Percentiles rank a stretch among this genome's conserved stretches.
phyloP scores from a whole-genome alignment of 2,797 vertebrate species.

The Sebastes nivosus region DNA sequence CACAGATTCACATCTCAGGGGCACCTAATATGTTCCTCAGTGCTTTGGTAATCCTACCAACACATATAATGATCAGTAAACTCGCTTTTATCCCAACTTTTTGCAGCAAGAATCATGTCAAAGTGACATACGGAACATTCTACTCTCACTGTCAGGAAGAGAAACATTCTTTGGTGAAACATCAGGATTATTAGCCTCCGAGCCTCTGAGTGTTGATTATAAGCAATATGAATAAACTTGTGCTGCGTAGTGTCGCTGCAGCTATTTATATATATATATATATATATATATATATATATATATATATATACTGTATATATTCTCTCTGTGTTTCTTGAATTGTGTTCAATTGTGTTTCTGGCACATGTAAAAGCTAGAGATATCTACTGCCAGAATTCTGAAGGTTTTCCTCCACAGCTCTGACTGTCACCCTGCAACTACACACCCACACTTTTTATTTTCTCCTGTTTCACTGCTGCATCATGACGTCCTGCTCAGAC shows the following conservation, averaged over 20 bases:
- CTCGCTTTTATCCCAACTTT: not conserved
- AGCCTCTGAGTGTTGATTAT: not conserved
- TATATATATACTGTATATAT: too few relatives aligned
- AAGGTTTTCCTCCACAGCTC: not conserved
- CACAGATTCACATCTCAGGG: not conserved
- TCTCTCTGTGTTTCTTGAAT: too few relatives aligned
- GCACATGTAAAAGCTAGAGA: too few relatives aligned
- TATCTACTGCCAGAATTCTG: not conserved
- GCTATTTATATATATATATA: too few relatives aligned
- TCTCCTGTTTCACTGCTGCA: conserved; percentile 1
- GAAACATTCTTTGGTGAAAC: not conserved
- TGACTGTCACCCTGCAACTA: conserved; percentile 5
- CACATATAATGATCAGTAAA: not conserved
- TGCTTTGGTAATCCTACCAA: not conserved
- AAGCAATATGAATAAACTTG: not conserved
- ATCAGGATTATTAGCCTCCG: not conserved
- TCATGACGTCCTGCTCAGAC: not conserved
- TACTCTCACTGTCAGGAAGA: not conserved
- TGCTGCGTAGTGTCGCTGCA: not conserved
- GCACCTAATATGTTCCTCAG: not conserved
- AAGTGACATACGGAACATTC: not conserved
- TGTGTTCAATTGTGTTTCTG: too few relatives aligned
- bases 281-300: too few relatives aligned
- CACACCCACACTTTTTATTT: conserved; percentile 41
- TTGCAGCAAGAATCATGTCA: not conserved